phyloP scores from a whole-genome alignment of 2,888 invertebrate species.

The Arenicola marina region DNA sequence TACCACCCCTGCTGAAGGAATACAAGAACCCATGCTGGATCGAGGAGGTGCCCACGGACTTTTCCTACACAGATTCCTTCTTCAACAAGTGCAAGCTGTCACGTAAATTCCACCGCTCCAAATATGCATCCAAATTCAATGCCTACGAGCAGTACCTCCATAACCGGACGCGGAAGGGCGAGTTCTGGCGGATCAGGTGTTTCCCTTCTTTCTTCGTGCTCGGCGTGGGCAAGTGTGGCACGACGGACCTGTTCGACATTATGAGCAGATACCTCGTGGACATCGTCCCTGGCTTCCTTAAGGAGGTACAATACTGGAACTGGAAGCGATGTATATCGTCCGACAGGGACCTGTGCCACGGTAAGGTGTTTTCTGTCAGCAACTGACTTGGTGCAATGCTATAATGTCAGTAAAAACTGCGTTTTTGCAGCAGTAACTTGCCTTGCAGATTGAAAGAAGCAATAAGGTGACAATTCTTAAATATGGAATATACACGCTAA shows the following conservation, averaged over 20 bases:
- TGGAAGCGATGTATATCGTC: background rate
- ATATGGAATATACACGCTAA: too few species aligned
- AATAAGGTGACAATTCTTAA: too few species aligned
- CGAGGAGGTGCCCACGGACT: background rate
- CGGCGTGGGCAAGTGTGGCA: conserved; percentile 1
- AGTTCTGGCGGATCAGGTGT: conserved; percentile 11
- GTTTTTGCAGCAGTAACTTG: too few species aligned
- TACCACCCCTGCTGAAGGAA: conserved; percentile 10
- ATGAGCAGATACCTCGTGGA: conserved; percentile 2
- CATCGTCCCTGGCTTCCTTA: conserved; percentile 1
- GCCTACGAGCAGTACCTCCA: background rate
- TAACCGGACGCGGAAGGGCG: background rate
- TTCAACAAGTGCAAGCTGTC: background rate
- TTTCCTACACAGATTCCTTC: conserved; percentile 1
- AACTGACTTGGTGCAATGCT: too few species aligned
- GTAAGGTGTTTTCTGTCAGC: too few species aligned
- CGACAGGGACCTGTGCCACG: background rate
- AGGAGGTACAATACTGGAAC: conserved; percentile 1
- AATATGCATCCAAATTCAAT: background rate
- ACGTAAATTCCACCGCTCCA: background rate
- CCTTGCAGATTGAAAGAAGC: too few species aligned
- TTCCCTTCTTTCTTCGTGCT: conserved; percentile 2
- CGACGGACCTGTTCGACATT: conserved; percentile 2
- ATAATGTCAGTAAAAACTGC: too few species aligned
- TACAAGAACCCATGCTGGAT: conserved; percentile 17